A percentile compares a stretch with the other conserved stretches of the same genome.
Conservation (phyloP, 2,113 vertebrate species). For the Hippocampus mohnikei region DNA sequence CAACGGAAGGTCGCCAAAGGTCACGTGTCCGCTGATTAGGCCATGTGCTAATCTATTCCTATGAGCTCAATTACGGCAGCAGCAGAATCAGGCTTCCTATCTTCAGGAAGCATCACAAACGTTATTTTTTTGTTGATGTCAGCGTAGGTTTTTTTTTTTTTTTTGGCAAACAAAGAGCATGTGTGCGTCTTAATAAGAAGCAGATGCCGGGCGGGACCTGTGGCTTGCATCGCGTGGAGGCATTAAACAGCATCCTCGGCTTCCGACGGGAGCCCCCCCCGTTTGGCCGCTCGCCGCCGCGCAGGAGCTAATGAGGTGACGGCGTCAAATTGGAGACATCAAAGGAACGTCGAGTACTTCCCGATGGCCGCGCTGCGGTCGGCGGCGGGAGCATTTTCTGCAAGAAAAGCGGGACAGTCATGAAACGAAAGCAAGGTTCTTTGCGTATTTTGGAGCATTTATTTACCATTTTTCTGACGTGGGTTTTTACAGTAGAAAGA, state of each 20-base stretch:
- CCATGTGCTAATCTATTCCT: background rate
- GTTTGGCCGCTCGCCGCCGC: constrained; percentile 22
- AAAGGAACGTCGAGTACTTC: background rate
- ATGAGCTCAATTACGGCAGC: background rate
- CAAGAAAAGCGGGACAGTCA: background rate
- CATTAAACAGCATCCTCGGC: constrained; percentile 14
- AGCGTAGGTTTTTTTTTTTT: background rate
- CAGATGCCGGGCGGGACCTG: background rate
- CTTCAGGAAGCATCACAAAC: background rate
- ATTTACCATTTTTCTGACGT: background rate
- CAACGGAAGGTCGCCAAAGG: too few species aligned
- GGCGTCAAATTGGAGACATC: background rate
- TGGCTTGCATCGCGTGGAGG: constrained; percentile 14
- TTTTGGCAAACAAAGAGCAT: background rate
- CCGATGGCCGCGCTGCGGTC: background rate
- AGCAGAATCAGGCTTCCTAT: background rate
- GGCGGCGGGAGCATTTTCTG: background rate
- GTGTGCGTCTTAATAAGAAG: background rate
- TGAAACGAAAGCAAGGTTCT: background rate
- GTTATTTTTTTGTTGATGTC: background rate
- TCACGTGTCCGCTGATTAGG: background rate
- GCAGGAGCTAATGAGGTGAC: background rate
- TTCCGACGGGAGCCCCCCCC: constrained; percentile 27
- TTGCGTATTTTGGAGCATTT: too few species aligned
- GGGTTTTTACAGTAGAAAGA: background rate